A percentile compares a stretch with the other conserved stretches of the same genome.
phyloP scores from a whole-genome alignment of 1,140 invertebrate genomes.

The Homarus americanus region DNA sequence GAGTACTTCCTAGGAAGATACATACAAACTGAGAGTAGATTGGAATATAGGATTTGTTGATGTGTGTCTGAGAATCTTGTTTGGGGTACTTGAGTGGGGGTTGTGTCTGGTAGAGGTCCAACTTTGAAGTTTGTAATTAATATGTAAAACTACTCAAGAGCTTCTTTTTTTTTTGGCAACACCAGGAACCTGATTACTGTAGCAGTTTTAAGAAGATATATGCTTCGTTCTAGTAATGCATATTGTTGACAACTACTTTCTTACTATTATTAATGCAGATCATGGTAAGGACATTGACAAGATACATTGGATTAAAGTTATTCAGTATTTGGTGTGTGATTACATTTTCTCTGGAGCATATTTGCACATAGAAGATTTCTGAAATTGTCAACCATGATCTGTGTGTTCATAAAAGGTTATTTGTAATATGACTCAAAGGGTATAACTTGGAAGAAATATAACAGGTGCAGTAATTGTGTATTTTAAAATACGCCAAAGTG shows the following conservation, averaged over 20 bases:
- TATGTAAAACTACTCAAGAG: neutral
- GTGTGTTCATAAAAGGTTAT: neutral
- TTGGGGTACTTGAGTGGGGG: neutral
- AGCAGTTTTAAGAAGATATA: neutral
- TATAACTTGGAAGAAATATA: neutral
- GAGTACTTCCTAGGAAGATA: conserved; percentile 19
- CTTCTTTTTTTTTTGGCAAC: neutral
- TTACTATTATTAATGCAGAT: neutral
- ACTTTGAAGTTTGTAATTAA: neutral
- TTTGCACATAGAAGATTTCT: neutral
- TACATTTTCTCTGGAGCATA: neutral
- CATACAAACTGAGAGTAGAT: neutral
- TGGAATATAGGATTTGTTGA: neutral
- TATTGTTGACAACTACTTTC: neutral
- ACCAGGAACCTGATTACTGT: conserved; percentile 5
- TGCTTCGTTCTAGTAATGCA: neutral
- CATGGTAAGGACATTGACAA: neutral
- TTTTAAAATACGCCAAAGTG: neutral
- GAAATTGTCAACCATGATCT: neutral
- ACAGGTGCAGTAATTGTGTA: neutral
- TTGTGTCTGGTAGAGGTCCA: conserved; percentile 18
- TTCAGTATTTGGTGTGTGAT: conserved; percentile 9
- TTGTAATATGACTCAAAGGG: neutral
- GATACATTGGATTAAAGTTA: neutral
- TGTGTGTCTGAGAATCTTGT: neutral